These are phyloP conservation scores for Molossus molossus DNA, from an alignment of 2,797 vertebrate genomes.

Conservation along the genomic window DNA sequence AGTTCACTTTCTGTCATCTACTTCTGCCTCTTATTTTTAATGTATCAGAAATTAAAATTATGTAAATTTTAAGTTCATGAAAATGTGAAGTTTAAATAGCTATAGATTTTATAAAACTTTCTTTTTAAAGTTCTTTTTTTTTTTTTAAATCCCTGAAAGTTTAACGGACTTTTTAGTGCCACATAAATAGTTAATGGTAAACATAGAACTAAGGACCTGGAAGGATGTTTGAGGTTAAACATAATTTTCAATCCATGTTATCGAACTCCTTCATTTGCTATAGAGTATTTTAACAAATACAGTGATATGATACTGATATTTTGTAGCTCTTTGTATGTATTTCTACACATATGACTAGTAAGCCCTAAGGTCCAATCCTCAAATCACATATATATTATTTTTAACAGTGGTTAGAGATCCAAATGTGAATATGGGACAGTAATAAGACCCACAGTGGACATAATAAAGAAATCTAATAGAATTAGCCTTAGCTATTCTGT, in stretches of 20 bases:
- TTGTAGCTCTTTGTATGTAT: conserved; percentile 63
- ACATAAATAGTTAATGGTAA: background rate
- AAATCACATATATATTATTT: conserved; percentile 48
- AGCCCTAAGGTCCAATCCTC: background rate
- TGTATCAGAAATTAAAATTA: background rate
- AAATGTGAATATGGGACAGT: conserved; percentile 62
- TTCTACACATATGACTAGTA: conserved; percentile 54
- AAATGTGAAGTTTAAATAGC: background rate
- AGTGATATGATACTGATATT: conserved; percentile 46
- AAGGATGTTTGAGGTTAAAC: conserved; percentile 18
- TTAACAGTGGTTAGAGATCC: conserved; percentile 58
- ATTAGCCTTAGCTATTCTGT: conserved; percentile 71
- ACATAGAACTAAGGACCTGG: background rate
- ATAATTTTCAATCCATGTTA: background rate
- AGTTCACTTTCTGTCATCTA: background rate
- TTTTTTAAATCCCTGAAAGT: background rate
- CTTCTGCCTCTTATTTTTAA: background rate
- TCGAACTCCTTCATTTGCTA: background rate
- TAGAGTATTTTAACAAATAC: background rate
- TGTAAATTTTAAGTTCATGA: background rate
- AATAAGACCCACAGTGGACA: background rate
- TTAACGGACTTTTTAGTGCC: background rate
- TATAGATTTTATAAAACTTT: conserved; percentile 26
- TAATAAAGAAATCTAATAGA: conserved; percentile 76
- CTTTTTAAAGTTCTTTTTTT: background rate